These are phyloP conservation scores for Oreonectes daqikongensis DNA, from an alignment of 2,797 vertebrate genomes.

Conservation along the genomic window DNA sequence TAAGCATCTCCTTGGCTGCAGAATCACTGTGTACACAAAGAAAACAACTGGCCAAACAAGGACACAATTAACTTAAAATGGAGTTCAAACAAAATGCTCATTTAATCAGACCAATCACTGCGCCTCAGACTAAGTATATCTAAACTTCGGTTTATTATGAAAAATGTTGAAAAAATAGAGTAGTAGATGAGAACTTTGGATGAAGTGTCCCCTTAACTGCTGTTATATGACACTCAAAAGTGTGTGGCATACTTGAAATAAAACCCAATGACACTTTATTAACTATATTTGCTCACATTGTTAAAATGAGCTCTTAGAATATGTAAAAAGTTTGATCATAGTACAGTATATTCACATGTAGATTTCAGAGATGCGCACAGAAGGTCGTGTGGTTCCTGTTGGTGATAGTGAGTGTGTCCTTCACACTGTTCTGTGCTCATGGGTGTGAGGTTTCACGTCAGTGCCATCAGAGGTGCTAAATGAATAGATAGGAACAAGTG, in stretches of 20 bases:
- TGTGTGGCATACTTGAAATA: too few relatives aligned
- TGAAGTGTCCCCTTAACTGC: neutral
- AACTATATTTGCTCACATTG: neutral
- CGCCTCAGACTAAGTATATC: neutral
- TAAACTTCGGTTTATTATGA: too few relatives aligned
- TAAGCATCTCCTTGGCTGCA: neutral
- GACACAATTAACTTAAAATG: neutral
- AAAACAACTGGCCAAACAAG: neutral
- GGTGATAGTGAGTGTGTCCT: conserved; percentile 55
- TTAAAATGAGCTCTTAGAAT: neutral
- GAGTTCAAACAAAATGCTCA: neutral
- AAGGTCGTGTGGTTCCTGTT: conserved; percentile 14
- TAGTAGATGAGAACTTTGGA: too few relatives aligned
- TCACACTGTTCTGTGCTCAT: conserved; percentile 61
- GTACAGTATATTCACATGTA: neutral
- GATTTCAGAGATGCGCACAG: conserved; percentile 5
- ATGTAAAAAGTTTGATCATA: neutral
- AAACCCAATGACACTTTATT: too few relatives aligned
- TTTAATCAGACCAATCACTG: neutral
- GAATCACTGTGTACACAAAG: neutral
- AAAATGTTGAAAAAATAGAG: too few relatives aligned
- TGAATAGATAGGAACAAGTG: conserved; percentile 72
- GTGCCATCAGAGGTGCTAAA: conserved; percentile 70
- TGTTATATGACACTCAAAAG: neutral
- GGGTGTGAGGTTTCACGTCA: conserved; percentile 66